Evolutionary conservation across 2,888 invertebrate genomes (phyloP).

Genomic region (Drosophila flavopinicola): DNA sequence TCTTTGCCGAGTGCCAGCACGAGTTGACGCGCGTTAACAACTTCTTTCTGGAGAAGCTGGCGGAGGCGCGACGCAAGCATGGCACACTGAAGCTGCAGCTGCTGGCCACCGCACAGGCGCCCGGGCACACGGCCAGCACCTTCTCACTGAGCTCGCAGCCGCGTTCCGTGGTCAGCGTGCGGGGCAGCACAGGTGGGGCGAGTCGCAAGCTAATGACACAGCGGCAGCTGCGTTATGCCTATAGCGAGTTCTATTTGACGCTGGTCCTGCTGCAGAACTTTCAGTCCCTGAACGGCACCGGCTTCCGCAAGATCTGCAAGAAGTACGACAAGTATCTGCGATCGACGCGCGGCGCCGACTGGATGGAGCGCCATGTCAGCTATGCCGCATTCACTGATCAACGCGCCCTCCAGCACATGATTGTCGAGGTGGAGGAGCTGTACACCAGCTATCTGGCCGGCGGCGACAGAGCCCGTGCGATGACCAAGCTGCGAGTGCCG

Average conservation of each 20-base stretch:
- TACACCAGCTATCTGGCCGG: constrained; percentile 93
- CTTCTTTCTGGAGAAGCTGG: constrained; percentile 97
- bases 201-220: constrained; percentile 49
- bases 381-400: constrained; percentile 47
- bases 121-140: constrained; percentile 29
- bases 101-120: constrained; percentile 66
- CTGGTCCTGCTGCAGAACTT: constrained; percentile 98
- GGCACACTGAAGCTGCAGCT: constrained; percentile 88
- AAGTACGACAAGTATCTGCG: constrained; percentile 97
- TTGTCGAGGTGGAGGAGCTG: constrained; percentile 92
- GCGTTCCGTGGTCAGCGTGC: constrained; percentile 4
- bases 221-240: constrained; percentile 90
- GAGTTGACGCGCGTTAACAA: constrained; percentile 97
- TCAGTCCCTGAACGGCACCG: constrained; percentile 98
- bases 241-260: constrained; percentile 98
- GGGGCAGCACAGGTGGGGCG: neutral
- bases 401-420: constrained; percentile 86
- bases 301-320: constrained; percentile 98
- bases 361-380: constrained; percentile 95
- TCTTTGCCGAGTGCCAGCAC: constrained; percentile 95
- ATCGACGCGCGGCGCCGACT: constrained; percentile 93
- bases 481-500: constrained; percentile 98
- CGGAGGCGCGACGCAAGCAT: constrained; percentile 97
- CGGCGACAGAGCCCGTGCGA: constrained; percentile 96
- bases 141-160: constrained; percentile 19